A percentile compares a stretch with the other conserved stretches of the same genome.
Evolutionary conservation across 1,140 invertebrate species (phyloP).

Genomic region (Latrodectus geometricus): DNA sequence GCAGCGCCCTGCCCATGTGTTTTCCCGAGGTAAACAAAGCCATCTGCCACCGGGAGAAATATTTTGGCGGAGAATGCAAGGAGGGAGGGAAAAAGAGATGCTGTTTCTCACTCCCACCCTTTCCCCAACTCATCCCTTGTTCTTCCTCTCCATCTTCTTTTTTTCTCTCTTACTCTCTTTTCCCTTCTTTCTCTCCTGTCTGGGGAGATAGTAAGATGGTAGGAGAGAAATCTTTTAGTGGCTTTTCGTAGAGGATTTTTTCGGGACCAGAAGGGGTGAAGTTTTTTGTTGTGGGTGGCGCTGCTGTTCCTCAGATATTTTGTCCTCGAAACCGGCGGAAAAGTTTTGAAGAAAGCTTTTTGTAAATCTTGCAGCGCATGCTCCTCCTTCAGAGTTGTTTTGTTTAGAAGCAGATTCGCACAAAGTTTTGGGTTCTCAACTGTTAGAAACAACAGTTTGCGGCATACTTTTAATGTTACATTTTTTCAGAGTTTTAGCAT

Average conservation of each 20-base stretch:
- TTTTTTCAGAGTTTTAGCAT: too few species aligned
- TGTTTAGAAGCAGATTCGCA: too few species aligned
- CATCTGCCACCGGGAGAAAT: slow-evolving; percentile 45
- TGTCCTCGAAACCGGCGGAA: slow-evolving; percentile 21
- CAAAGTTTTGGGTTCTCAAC: too few species aligned
- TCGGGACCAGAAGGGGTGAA: slow-evolving; percentile 10
- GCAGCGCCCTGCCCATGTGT: slow-evolving; percentile 53
- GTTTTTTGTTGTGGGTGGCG: background rate
- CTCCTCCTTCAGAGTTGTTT: too few species aligned
- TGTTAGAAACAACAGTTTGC: too few species aligned
- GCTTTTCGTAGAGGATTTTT: background rate
- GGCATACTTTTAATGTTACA: too few species aligned
- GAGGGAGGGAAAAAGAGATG: background rate
- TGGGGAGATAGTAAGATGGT: background rate
- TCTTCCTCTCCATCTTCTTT: slow-evolving; percentile 16
- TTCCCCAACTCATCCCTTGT: background rate
- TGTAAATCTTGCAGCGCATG: too few species aligned
- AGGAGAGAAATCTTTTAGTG: slow-evolving; percentile 17
- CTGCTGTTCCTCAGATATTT: slow-evolving; percentile 8
- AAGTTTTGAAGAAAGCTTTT: background rate
- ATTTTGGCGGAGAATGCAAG: slow-evolving; percentile 22
- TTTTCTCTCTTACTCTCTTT: slow-evolving; percentile 10
- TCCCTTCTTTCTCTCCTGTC: background rate
- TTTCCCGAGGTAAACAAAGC: slow-evolving; percentile 60
- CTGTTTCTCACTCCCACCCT: background rate